Evolutionary conservation across 37 sponge, comb jelly and placozoan genomes (phyloP).

Genomic region (Theonella swinhoei): DNA sequence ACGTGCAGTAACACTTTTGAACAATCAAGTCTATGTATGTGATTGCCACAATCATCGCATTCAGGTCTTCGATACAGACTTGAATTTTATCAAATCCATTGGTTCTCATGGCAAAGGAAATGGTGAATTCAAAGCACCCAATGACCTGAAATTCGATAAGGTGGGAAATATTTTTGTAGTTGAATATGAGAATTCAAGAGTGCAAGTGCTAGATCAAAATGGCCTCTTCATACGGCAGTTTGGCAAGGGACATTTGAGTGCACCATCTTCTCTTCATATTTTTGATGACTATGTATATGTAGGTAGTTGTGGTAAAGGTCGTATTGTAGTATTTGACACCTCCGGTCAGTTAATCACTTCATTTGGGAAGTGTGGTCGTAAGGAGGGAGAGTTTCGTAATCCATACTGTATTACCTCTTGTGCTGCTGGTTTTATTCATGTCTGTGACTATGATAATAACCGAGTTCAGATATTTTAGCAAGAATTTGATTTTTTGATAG

Average conservation of each 20-base stretch:
- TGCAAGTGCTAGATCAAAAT: background rate
- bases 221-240: background rate
- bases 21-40: background rate
- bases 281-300: background rate
- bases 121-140: background rate
- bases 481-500: no score
- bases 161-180: background rate
- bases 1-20: background rate
- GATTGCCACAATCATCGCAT: background rate
- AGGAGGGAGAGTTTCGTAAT: background rate
- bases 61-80: background rate
- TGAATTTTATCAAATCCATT: background rate
- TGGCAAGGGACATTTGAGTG: background rate
- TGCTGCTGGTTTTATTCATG: background rate
- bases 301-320: no score
- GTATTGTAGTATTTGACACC: background rate
- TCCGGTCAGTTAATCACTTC: background rate
- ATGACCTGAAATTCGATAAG: background rate
- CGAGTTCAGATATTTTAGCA: background rate
- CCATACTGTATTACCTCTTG: background rate
- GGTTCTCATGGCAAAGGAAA: background rate
- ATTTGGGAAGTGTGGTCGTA: background rate
- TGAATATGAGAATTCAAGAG: background rate
- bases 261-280: background rate
- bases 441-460: background rate